Evolutionary conservation across 2,797 vertebrate genomes (phyloP), one percentile per base, ranked within the genome.

Genomic region (Ctenopoma kingsleyae): DNA sequence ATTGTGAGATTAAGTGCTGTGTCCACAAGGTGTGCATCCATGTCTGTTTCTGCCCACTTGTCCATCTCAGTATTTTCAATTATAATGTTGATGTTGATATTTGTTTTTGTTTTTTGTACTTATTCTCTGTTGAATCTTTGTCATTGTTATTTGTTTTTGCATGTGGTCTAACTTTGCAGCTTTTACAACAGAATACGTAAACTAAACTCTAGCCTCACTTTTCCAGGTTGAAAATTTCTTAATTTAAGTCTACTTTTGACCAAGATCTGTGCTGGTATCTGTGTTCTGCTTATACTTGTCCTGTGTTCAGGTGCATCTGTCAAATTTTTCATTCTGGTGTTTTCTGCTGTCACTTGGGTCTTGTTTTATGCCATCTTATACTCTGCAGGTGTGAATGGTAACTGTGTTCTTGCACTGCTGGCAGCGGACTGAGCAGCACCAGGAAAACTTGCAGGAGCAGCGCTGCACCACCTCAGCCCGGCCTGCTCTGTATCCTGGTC

Each of bases 361-460:
- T 46, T 48, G 23, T 57, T 7, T 27, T 8, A 20, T 41, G 55
- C 36, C 11, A 35, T 53, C 48, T 92, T 67, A 95, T 74, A 95
- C 92, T 86, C 66, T 71, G 84, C 94, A 95, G 71, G 90, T 91
- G 82, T 95, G 95, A 79, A 93, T 85, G 54, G 95, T 94, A 76
- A 93, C 85, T 0, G 91, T 92, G 78, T 91, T 94, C 82, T 80
- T 88, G 90, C 95, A 94, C 89, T 95, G 95, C 82, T 94, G 85
- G 82, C 95, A 93, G 72, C 91, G 89, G 53, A 93, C 85, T 0
- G 94, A 94, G 87, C 95, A 96, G 88, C 95, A 95, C 94, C 95
- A 95, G 80, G 66, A 86, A 61, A 95, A 95, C 81, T 92, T 91
- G 91, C 94, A 95, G 85, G 94, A 94, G 82, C 95, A 95, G 17